Percentiles rank a stretch among this genome's conserved stretches.
Conservation (phyloP, 2,113 vertebrate species). For the Charadrius vociferus region DNA sequence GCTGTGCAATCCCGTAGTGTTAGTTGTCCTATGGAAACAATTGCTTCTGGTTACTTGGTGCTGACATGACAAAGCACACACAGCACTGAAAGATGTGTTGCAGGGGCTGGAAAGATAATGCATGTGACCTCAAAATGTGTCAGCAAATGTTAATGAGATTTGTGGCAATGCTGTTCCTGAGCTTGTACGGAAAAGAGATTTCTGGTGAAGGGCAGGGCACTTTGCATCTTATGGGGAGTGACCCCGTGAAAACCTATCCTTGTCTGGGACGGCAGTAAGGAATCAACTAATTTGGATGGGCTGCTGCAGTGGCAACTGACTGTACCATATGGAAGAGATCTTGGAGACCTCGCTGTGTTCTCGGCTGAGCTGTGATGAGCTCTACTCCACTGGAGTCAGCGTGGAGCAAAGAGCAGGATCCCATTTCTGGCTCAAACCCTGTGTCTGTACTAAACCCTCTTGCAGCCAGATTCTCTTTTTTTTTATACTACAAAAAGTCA, state of each 20-base stretch:
- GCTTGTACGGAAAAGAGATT: not conserved
- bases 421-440: not conserved
- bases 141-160: constrained; percentile 20
- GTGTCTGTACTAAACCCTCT: not conserved
- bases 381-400: not conserved
- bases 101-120: not conserved
- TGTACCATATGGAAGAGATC: not conserved
- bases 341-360: not conserved
- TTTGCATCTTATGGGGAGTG: not conserved
- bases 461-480: not conserved
- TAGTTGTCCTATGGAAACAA: constrained; percentile 19
- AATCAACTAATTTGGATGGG: not conserved
- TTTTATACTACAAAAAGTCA: not conserved
- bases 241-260: not conserved
- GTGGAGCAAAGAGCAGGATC: not conserved
- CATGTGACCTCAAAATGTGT: not conserved
- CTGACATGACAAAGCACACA: constrained; percentile 33
- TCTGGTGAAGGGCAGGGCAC: not conserved
- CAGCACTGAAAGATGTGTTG: not conserved
- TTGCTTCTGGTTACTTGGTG: constrained; percentile 19
- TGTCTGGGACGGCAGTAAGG: not conserved
- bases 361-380: not conserved
- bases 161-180: not conserved
- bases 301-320: not conserved
- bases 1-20: not conserved